Percentiles rank a stretch among this genome's conserved stretches.
These are phyloP conservation scores for Drosophila lutescens DNA, from an alignment of 2,888 invertebrate species.

Conservation along the genomic window DNA sequence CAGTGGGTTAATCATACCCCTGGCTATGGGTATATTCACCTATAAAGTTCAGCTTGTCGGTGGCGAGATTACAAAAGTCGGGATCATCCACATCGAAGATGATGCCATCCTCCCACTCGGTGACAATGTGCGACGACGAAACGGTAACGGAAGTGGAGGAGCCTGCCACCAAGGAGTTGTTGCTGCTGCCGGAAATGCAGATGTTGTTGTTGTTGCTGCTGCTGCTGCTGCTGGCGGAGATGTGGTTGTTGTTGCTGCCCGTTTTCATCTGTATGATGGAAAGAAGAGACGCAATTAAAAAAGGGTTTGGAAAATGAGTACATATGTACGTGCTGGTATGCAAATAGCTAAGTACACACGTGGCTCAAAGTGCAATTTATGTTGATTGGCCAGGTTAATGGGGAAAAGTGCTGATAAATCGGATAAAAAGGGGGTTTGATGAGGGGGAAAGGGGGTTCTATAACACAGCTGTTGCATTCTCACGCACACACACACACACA, in stretches of 20 bases:
- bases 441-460: constrained; percentile 16
- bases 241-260: constrained; percentile 58
- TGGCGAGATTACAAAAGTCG: constrained; percentile 79
- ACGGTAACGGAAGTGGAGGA: constrained; percentile 37
- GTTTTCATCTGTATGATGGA: constrained; percentile 77
- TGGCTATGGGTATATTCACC: constrained; percentile 65
- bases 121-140: constrained; percentile 69
- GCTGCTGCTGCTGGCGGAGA: constrained; percentile 46
- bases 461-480: constrained; percentile 41
- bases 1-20: constrained; percentile 30
- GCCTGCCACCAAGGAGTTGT: constrained; percentile 1
- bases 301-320: constrained; percentile 6
- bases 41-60: constrained; percentile 73
- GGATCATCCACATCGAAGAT: constrained; percentile 84
- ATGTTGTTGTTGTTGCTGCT: constrained; percentile 37
- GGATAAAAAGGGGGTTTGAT: no score
- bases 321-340: constrained; percentile 70
- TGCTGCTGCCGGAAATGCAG: constrained; percentile 37
- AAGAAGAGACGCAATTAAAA: constrained; percentile 42
- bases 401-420: constrained; percentile 4
- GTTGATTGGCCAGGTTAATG: constrained; percentile 24
- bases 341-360: constrained; percentile 64
- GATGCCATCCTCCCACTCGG: constrained; percentile 84
- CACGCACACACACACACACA: constrained; percentile 13
- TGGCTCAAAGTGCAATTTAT: constrained; percentile 52